Evolutionary conservation across 2,888 invertebrate genomes (phyloP).

Genomic region (Luffia ferchaultella): DNA sequence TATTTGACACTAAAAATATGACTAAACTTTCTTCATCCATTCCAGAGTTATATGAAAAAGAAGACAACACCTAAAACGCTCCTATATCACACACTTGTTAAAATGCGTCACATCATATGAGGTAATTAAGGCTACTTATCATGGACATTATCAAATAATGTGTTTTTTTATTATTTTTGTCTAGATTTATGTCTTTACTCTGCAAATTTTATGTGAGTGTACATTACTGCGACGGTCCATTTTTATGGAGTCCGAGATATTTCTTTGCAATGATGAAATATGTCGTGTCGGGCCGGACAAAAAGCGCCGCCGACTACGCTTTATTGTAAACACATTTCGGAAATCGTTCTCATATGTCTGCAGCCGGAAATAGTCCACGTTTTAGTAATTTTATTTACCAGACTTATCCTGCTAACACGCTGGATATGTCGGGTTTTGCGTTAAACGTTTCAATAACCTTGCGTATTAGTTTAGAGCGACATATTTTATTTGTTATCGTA

Average conservation of each 20-base stretch:
- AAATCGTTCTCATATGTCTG: conserved; percentile 42
- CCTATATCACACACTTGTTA: too few species aligned
- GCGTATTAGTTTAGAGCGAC: too few species aligned
- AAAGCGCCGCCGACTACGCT: conserved; percentile 21
- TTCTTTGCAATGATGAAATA: conserved; percentile 58
- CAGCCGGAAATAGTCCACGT: conserved; percentile 39
- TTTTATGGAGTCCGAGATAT: conserved; percentile 42
- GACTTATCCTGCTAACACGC: background rate
- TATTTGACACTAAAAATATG: too few species aligned
- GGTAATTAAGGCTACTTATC: too few species aligned
- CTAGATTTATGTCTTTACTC: too few species aligned
- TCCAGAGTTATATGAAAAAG: too few species aligned
- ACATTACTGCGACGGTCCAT: conserved; percentile 36
- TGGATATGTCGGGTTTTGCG: background rate
- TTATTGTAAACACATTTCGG: conserved; percentile 63
- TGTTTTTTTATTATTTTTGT: too few species aligned
- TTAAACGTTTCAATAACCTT: conserved; percentile 1
- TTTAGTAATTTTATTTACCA: conserved; percentile 37
- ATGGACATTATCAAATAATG: too few species aligned
- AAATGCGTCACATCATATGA: too few species aligned
- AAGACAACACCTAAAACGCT: too few species aligned
- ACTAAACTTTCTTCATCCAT: too few species aligned
- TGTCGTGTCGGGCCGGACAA: conserved; percentile 24
- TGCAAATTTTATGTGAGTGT: conserved; percentile 25
- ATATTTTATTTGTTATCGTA: too few species aligned